These are phyloP conservation scores for Neostethus bicornis DNA, from an alignment of 2,797 vertebrate genomes.

Conservation along the genomic window DNA sequence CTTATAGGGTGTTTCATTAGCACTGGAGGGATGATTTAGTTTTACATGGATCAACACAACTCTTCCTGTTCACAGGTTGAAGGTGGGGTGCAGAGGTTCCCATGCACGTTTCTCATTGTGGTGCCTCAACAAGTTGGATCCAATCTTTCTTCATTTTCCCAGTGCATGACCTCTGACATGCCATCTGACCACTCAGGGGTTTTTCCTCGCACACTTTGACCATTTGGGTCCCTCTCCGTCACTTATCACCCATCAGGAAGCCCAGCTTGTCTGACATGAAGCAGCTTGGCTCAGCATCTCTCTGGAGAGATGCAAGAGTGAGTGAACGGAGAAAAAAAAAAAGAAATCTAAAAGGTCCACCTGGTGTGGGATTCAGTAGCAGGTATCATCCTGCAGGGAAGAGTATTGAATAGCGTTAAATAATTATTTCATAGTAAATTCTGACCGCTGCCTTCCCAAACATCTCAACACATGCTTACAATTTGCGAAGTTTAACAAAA, in stretches of 20 bases:
- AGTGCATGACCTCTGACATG: constrained; percentile 64
- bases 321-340: constrained; percentile 45
- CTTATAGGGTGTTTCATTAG: constrained; percentile 39
- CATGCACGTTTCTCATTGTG: constrained; percentile 54
- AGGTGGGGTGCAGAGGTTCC: constrained; percentile 33
- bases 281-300: constrained; percentile 37
- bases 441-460: constrained; percentile 1
- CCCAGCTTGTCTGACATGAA: constrained; percentile 44
- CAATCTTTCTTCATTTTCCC: constrained; percentile 68
- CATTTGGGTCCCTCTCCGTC: constrained; percentile 55
- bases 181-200: constrained; percentile 54
- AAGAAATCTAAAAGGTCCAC: constrained; percentile 55
- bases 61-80: constrained; percentile 7
- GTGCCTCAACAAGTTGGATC: constrained; percentile 51
- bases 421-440: constrained; percentile 9
- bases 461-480: neutral
- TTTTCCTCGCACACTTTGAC: constrained; percentile 55
- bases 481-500: neutral
- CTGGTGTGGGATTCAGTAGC: constrained; percentile 41
- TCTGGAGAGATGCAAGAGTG: constrained; percentile 39
- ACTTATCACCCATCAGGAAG: constrained; percentile 77
- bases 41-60: constrained; percentile 29
- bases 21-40: constrained; percentile 26
- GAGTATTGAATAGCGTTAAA: constrained; percentile 19
- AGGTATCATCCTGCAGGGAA: constrained; percentile 13